phyloP scores from a whole-genome alignment of 2,888 invertebrate species.

The Amiota mariae region DNA sequence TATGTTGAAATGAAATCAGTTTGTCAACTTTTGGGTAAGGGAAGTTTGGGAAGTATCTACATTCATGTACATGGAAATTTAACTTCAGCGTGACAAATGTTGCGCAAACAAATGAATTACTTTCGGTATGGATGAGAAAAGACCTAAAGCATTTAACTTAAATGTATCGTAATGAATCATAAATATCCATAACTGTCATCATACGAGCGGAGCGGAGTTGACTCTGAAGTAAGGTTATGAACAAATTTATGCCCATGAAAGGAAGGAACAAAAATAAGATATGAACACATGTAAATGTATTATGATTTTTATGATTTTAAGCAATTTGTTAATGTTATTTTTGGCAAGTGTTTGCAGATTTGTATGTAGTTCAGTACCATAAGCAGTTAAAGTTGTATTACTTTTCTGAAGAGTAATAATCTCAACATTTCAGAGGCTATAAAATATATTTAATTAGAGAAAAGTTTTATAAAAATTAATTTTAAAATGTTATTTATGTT shows the following conservation, averaged over 20 bases:
- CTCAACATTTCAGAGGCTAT: no score
- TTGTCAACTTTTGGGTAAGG: background rate
- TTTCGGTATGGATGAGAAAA: constrained; percentile 38
- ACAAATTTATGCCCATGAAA: background rate
- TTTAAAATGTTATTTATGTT: no score
- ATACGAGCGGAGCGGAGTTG: constrained; percentile 34
- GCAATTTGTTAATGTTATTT: constrained; percentile 48
- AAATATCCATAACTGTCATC: constrained; percentile 63
- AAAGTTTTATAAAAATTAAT: no score
- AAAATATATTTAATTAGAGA: no score
- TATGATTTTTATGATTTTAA: constrained; percentile 19
- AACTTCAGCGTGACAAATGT: constrained; percentile 59
- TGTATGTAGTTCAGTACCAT: no score
- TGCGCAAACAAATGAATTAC: constrained; percentile 65
- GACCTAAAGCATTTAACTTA: constrained; percentile 41
- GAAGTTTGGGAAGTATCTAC: background rate
- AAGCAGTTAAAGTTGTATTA: no score
- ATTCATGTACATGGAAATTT: background rate
- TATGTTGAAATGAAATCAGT: constrained; percentile 5
- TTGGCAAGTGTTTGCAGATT: background rate
- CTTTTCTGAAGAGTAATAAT: no score
- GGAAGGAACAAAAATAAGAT: no score
- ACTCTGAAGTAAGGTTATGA: background rate
- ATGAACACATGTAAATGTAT: constrained; percentile 40
- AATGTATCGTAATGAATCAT: constrained; percentile 57